Percentiles rank a stretch among this genome's conserved stretches.
Conservation (phyloP, 2,113 vertebrate species). For the Malurus elegans region DNA sequence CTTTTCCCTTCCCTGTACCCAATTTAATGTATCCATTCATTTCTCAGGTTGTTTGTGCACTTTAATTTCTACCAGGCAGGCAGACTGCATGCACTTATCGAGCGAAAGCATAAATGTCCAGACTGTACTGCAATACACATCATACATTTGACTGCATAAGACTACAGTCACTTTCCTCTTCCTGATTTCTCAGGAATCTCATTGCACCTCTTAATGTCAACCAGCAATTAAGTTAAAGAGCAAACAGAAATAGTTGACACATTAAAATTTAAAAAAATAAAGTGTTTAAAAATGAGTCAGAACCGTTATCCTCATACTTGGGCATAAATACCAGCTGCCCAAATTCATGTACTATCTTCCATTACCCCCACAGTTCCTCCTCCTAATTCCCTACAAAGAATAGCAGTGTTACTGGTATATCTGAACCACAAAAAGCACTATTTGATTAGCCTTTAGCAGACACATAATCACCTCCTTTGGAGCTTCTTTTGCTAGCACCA, state of each 20-base stretch:
- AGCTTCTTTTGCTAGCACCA: background rate
- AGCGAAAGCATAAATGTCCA: accelerated
- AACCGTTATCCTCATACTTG: constrained; percentile 26
- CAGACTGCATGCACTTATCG: accelerated
- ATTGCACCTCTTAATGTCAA: background rate
- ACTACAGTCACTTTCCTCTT: background rate
- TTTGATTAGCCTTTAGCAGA: background rate
- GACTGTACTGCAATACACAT: background rate
- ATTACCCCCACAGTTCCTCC: background rate
- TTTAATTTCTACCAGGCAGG: background rate
- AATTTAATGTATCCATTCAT: background rate
- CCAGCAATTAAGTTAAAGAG: constrained; percentile 26
- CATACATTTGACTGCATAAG: background rate
- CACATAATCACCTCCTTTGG: background rate
- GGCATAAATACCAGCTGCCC: constrained; percentile 41
- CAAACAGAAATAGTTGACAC: background rate
- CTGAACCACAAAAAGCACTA: background rate
- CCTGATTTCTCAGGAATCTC: background rate
- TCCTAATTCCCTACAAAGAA: background rate
- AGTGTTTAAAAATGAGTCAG: constrained; percentile 11
- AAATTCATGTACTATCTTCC: background rate
- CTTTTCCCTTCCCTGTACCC: background rate
- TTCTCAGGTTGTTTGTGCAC: background rate
- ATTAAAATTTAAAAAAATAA: constrained; percentile 14
- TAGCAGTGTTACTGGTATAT: background rate